These are phyloP conservation scores for Tursiops truncatus DNA, from an alignment of 2,113 vertebrate genomes.

Conservation along the genomic window DNA sequence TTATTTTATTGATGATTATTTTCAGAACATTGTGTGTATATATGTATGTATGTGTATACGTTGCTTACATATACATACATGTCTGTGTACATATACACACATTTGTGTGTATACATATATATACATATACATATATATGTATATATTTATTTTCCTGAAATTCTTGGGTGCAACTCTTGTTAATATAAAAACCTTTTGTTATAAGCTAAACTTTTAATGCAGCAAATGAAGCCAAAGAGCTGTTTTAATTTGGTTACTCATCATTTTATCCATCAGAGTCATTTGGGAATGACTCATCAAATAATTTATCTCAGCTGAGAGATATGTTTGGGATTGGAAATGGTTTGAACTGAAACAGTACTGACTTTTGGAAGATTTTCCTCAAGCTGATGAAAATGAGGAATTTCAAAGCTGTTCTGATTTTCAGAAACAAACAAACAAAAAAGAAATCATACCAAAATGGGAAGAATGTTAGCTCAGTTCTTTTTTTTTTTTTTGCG, in stretches of 20 bases:
- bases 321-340: background rate
- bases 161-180: conserved; percentile 13
- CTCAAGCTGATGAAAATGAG: conserved; percentile 18
- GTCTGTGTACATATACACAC: background rate
- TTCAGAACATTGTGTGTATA: conserved; percentile 31
- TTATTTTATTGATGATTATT: conserved; percentile 29
- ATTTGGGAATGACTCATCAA: conserved; percentile 9
- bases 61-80: background rate
- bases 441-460: conserved; percentile 2
- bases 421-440: conserved; percentile 20
- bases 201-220: background rate
- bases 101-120: background rate
- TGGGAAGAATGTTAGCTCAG: background rate
- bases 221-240: conserved; percentile 19
- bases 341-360: background rate
- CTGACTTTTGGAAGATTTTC: background rate
- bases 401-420: conserved; percentile 29
- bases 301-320: conserved; percentile 25
- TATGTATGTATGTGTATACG: background rate
- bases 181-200: background rate
- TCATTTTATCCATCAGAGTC: conserved; percentile 41
- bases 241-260: conserved; percentile 33
- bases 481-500: no score
- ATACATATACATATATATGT: background rate
- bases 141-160: conserved; percentile 46